These are phyloP conservation scores for Leiothrix lutea DNA, from an alignment of 2,113 vertebrate genomes.

Conservation along the genomic window DNA sequence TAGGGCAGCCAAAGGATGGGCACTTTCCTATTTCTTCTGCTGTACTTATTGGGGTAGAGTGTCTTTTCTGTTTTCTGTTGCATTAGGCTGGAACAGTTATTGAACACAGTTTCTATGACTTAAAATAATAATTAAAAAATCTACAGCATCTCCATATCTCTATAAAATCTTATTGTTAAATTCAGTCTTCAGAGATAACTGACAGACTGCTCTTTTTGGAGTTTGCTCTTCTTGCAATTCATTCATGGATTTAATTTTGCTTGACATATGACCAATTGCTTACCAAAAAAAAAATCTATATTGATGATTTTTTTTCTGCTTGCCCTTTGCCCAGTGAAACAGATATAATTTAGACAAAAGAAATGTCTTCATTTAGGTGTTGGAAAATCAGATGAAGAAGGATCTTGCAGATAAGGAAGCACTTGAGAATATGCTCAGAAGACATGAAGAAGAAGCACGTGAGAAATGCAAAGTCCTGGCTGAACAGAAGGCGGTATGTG, in stretches of 20 bases:
- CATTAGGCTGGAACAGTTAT: neutral
- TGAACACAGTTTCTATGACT: neutral
- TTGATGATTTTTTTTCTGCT: slow-evolving; percentile 36
- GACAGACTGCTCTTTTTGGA: neutral
- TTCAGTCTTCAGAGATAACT: neutral
- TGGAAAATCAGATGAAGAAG: slow-evolving; percentile 97
- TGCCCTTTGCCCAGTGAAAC: slow-evolving; percentile 20
- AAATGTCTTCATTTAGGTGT: slow-evolving; percentile 77
- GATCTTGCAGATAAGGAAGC: slow-evolving; percentile 94
- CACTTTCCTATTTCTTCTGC: neutral
- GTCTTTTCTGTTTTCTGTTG: neutral
- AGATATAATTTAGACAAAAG: slow-evolving; percentile 27
- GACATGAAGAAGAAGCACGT: slow-evolving; percentile 90
- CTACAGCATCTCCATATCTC: neutral
- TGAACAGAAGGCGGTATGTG: slow-evolving; percentile 94
- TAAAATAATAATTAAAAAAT: neutral
- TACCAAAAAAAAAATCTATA: neutral
- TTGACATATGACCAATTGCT: neutral
- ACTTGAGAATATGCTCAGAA: slow-evolving; percentile 89
- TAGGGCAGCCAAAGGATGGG: neutral
- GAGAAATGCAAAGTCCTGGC: slow-evolving; percentile 94
- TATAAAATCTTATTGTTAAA: neutral
- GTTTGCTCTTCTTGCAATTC: neutral
- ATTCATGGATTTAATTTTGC: neutral
- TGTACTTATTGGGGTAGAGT: neutral